Evolutionary conservation across 1,140 invertebrate genomes (phyloP).

Genomic region (Aphelinus certus): DNA sequence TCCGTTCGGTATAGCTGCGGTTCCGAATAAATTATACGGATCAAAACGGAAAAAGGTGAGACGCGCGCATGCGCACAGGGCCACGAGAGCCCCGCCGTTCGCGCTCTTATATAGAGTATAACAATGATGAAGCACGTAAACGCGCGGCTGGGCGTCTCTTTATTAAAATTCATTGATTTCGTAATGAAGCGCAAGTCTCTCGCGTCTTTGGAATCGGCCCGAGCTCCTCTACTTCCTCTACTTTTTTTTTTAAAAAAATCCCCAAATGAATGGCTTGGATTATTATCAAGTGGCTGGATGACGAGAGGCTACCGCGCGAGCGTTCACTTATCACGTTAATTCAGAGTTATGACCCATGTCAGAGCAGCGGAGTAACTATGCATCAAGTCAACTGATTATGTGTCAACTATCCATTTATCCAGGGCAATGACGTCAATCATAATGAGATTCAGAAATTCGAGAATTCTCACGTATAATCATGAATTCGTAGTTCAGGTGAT

Average conservation of each 20-base stretch:
- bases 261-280: slow-evolving; percentile 12
- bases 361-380: too few relatives aligned
- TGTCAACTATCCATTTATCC: too few relatives aligned
- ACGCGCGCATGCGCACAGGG: not conserved
- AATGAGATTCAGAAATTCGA: too few relatives aligned
- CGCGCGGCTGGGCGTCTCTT: not conserved
- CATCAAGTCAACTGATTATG: too few relatives aligned
- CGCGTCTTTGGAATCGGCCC: not conserved
- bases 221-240: too few relatives aligned
- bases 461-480: too few relatives aligned
- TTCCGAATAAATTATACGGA: slow-evolving; percentile 25
- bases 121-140: slow-evolving; percentile 28
- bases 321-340: not conserved
- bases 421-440: too few relatives aligned
- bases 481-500: too few relatives aligned
- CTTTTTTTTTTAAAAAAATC: not conserved
- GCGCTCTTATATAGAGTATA: slow-evolving; percentile 14
- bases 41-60: slow-evolving; percentile 9
- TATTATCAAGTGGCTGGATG: not conserved
- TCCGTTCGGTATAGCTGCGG: too few relatives aligned
- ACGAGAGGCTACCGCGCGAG: not conserved
- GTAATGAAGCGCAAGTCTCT: not conserved
- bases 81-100: not conserved
- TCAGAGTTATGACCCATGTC: too few relatives aligned
- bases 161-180: slow-evolving; percentile 38